Evolutionary conservation across 2,888 invertebrate species (phyloP), one percentile per base, ranked within the genome.

Genomic region (Cyclophora albipunctata): DNA sequence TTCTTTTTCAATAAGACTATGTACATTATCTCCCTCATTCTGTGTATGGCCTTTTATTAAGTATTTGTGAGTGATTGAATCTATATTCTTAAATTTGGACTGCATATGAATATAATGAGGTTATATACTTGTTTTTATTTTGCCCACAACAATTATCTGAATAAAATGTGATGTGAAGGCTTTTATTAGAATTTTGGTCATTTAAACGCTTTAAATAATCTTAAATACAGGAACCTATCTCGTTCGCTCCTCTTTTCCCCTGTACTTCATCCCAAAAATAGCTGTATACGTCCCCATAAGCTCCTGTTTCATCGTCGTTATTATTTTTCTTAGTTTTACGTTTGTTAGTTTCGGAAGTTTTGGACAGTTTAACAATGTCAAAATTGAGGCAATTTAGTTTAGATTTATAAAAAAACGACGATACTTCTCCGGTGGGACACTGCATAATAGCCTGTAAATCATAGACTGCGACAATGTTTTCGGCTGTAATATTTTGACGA

Each of bases 371-470:
- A 5, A 37, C 37, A 5, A 37, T 37, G 5, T 3, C 5, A 5
- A 37, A 37, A n/a, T 53, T 49, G 4, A 51, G 49, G 37, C 52
- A 50, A 42, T 57, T 57, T 7, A 50, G 48, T 52, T 49, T 53
- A 20, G 53, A 57, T 34, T n/a, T 43, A 50, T 52, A 53, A 41
- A 48, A 57, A 47, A 50, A 57, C 42, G 46, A 51, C 5, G 46
- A 33, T 41, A 51, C 46, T 3, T 42, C 42, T 42, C 42, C 42
- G 46, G 40, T 56, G 4, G 62, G 59, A 37, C 52, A 53, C 45
- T 45, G 48, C 54, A 60, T 53, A 4, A 63, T 59, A 44, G 64
- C 51, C 43, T 64, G 62, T 34, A 64, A 51, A 51, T 63, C 63
- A 50, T 51, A 65, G 7, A 58, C 50, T 7, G 56, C 53, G 34